Conservation (phyloP, 1,140 invertebrate species). For the Galleria mellonella region DNA sequence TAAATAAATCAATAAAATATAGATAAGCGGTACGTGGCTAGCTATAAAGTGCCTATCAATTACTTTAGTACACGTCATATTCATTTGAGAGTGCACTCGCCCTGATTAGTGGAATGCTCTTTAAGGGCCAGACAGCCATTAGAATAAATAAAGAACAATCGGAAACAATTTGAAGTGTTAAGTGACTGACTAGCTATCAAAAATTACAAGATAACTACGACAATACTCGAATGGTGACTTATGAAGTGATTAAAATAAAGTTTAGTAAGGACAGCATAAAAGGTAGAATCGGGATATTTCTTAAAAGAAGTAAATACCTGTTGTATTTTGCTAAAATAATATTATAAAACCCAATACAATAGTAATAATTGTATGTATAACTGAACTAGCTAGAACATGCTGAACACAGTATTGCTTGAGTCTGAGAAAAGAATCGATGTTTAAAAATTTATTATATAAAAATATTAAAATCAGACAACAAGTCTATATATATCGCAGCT, state of each 20-base stretch:
- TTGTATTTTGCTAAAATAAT: no score
- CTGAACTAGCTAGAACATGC: no score
- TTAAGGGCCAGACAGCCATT: constrained; percentile 54
- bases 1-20: constrained; percentile 9
- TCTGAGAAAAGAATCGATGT: no score
- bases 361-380: no score
- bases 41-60: constrained; percentile 29
- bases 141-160: constrained; percentile 70
- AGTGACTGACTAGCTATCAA: constrained; percentile 69
- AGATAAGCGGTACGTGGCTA: constrained; percentile 5
- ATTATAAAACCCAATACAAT: no score
- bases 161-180: constrained; percentile 68
- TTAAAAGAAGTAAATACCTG: no score
- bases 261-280: constrained; percentile 44
- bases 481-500: no score
- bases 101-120: constrained; percentile 69
- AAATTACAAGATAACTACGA: constrained; percentile 67
- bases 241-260: constrained; percentile 67
- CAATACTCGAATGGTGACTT: constrained; percentile 62
- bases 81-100: constrained; percentile 61
- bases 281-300: background rate
- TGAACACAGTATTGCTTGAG: no score
- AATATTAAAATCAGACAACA: no score
- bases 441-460: no score
- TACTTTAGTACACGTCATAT: constrained; percentile 62